phyloP scores from a whole-genome alignment of 2,113 vertebrate genomes.

The Scartelaos histophorus region DNA sequence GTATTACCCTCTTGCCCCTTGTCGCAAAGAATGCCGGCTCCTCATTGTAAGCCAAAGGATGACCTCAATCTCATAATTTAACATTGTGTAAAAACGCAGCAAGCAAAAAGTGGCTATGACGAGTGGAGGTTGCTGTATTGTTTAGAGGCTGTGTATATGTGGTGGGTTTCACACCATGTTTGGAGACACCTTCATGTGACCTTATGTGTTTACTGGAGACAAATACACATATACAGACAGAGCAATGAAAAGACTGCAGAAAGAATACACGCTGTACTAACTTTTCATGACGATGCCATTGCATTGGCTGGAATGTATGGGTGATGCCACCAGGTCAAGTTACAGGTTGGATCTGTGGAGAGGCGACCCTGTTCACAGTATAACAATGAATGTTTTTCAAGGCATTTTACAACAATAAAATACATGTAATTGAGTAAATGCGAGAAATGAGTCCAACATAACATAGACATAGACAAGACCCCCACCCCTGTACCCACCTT shows the following conservation, averaged over 20 bases:
- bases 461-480: no score
- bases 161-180: conserved; percentile 35
- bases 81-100: conserved; percentile 51
- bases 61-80: conserved; percentile 77
- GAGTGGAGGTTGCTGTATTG: conserved; percentile 55
- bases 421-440: no score
- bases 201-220: conserved; percentile 6
- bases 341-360: no score
- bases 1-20: conserved; percentile 74
- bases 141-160: conserved; percentile 46
- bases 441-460: no score
- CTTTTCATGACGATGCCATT: no score
- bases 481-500: no score
- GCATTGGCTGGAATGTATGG: no score
- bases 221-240: conserved; percentile 8
- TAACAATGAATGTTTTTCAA: no score
- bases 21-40: conserved; percentile 72
- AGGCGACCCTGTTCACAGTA: no score
- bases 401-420: no score
- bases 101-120: conserved; percentile 50
- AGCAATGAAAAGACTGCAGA: conserved; percentile 6
- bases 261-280: no score
- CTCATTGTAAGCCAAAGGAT: conserved; percentile 57
- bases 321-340: no score
- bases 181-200: conserved; percentile 37